These are phyloP conservation scores for Thryonomys swinderianus DNA, from an alignment of 2,113 vertebrate genomes.

Conservation along the genomic window DNA sequence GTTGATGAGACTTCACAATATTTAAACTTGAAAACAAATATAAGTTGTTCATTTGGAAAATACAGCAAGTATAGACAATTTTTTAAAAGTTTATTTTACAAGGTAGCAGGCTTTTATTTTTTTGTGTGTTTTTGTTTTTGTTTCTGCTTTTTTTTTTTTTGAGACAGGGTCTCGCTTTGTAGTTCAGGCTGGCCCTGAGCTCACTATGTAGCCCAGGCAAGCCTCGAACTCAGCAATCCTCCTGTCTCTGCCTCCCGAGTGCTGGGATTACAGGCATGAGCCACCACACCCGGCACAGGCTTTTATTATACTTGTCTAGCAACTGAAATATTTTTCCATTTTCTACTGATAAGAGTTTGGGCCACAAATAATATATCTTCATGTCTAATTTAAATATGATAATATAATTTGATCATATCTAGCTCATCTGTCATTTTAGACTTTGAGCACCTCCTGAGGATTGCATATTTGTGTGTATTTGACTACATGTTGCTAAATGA, in stretches of 20 bases:
- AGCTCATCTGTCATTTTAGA: background rate
- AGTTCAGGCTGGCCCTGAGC: too few relatives aligned
- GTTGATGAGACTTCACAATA: slow-evolving; percentile 56
- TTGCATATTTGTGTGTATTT: background rate
- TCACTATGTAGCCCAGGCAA: too few relatives aligned
- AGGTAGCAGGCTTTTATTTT: background rate
- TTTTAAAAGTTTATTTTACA: slow-evolving; percentile 2
- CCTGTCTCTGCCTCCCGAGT: too few relatives aligned
- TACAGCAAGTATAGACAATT: background rate
- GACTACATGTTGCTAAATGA: background rate
- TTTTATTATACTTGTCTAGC: background rate
- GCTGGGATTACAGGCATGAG: too few relatives aligned
- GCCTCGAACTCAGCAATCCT: too few relatives aligned
- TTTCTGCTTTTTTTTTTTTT: too few relatives aligned
- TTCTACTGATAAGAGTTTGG: background rate
- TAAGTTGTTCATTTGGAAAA: slow-evolving; percentile 67
- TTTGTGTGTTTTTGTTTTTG: too few relatives aligned
- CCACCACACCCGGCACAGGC: too few relatives aligned
- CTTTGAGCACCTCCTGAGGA: background rate
- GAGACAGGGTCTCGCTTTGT: too few relatives aligned
- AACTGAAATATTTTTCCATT: background rate
- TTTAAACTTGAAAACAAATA: slow-evolving; percentile 58
- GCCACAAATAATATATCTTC: background rate
- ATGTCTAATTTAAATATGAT: background rate
- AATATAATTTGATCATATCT: background rate